A percentile compares a stretch with the other conserved stretches of the same genome.
These are phyloP conservation scores for Altica lythri DNA, from an alignment of 2,888 invertebrate species.

Conservation along the genomic window DNA sequence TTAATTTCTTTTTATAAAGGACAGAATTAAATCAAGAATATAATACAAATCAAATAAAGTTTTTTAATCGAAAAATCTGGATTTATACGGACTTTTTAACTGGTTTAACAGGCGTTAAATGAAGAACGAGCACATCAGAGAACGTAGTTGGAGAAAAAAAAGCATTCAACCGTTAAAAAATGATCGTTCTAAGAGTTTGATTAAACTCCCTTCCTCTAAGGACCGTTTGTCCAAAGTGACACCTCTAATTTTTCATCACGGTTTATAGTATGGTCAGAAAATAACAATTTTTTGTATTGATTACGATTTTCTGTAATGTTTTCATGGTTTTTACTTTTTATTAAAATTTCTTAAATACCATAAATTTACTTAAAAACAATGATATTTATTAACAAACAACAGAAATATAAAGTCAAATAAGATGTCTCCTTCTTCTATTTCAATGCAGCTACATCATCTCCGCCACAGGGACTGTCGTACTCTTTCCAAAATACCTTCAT, in stretches of 20 bases:
- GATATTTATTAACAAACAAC: too few relatives aligned
- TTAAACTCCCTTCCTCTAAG: constrained; percentile 26
- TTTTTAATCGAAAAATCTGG: not conserved
- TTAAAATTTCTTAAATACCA: too few relatives aligned
- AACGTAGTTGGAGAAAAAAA: constrained; percentile 7
- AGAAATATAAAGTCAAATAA: too few relatives aligned
- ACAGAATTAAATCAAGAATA: too few relatives aligned
- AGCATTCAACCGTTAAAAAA: constrained; percentile 22
- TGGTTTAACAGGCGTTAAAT: constrained; percentile 21
- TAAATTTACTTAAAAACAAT: too few relatives aligned
- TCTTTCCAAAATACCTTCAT: too few relatives aligned
- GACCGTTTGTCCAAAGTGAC: constrained; percentile 28
- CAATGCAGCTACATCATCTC: too few relatives aligned
- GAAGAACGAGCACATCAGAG: constrained; percentile 4
- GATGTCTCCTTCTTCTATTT: too few relatives aligned
- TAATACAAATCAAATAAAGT: too few relatives aligned
- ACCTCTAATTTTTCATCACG: constrained; percentile 25
- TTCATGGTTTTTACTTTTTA: too few relatives aligned
- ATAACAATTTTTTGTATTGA: not conserved
- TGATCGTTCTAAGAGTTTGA: constrained; percentile 27
- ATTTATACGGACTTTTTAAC: constrained; percentile 1
- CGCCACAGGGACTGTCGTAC: too few relatives aligned
- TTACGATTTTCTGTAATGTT: not conserved
- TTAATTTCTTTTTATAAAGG: too few relatives aligned
- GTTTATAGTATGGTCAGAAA: not conserved